Base-by-base conservation (phyloP, 2,888 invertebrate genomes). In the Baronia brevicornis region DNA sequence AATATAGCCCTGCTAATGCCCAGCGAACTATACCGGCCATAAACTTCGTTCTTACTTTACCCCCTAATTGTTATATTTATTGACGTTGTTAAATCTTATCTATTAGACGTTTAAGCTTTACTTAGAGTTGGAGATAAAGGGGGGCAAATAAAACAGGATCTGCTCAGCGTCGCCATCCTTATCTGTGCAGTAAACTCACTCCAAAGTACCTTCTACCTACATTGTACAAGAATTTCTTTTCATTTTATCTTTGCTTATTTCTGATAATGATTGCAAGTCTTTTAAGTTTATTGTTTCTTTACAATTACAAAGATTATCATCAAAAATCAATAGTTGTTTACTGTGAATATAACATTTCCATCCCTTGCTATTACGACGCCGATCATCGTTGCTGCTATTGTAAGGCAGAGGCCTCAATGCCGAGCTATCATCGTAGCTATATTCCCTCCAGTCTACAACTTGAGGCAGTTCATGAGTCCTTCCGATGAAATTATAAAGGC, bases 61-160 rank as follows among this genome's bases (percentile, higher is more conserved):
- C 51, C 63, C 54, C 60, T 67, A 67, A 69, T 66, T 69, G 64
- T 55, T 25, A 43, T 60, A 63, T 69, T 69, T 66, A 68, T 61
- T 46, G 51, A 40, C 39, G 44, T 43, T 48, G 53, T 69, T 56
- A 66, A 68, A 47, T 45, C 54, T 67, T 71, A 66, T 69, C 65
- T 55, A 14, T 23, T 18, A 25, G 33, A 15, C 29, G 41, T 32
- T 44, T 41, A 41, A 42, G 42, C 38, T 39, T 37, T 43, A 41
- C 44, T 42, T 42, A 39, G 37, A 44, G 38, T 41, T 45, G 47
- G 51, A 51, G 36, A 41, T 39, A 33, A 36, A 26, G 27, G 22
- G n/a, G 29, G 21, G 15, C 38, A 41, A 44, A 33, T 36, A 31
- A 39, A 44, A 41, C 38, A 28, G 38, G 25, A 32, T 38, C 36